These are phyloP conservation scores for Gavia stellata DNA, from an alignment of 2,113 vertebrate genomes.

Conservation along the genomic window DNA sequence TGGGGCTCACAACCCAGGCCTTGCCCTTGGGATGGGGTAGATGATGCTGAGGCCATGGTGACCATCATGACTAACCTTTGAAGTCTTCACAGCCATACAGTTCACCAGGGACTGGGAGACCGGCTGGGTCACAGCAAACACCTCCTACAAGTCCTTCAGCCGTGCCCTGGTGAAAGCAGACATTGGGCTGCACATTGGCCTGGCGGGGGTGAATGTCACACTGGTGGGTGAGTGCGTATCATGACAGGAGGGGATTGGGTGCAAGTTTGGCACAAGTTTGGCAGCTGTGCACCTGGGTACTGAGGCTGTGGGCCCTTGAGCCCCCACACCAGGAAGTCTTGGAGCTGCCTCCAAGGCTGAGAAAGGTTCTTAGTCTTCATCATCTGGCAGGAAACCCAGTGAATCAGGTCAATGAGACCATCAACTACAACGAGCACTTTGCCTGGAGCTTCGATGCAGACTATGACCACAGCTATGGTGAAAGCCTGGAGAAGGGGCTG, in stretches of 20 bases:
- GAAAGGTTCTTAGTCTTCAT: neutral
- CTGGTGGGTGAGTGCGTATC: slow-evolving; percentile 79
- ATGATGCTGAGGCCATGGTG: neutral
- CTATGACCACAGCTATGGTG: slow-evolving; percentile 71
- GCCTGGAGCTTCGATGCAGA: slow-evolving; percentile 71
- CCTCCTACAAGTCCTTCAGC: slow-evolving; percentile 94
- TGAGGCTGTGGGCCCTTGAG: neutral
- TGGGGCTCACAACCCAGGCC: neutral
- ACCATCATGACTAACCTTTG: neutral
- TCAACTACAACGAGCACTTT: slow-evolving; percentile 92
- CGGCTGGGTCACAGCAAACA: slow-evolving; percentile 75
- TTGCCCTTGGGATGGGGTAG: neutral
- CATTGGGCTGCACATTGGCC: slow-evolving; percentile 85
- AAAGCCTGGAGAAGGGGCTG: slow-evolving; percentile 81
- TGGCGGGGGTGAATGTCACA: slow-evolving; percentile 86
- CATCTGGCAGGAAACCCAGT: slow-evolving; percentile 79
- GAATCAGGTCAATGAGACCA: slow-evolving; percentile 89
- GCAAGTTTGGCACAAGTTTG: neutral
- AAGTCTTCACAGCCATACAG: slow-evolving; percentile 74
- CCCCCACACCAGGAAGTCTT: neutral
- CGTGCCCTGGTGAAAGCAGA: slow-evolving; percentile 63
- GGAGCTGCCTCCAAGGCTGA: neutral
- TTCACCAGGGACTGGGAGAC: slow-evolving; percentile 89
- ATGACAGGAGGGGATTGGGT: too few relatives aligned
- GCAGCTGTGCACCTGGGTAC: neutral